Evolutionary conservation across 2,888 invertebrate species (phyloP).

Genomic region (Himalopsyche anomala): DNA sequence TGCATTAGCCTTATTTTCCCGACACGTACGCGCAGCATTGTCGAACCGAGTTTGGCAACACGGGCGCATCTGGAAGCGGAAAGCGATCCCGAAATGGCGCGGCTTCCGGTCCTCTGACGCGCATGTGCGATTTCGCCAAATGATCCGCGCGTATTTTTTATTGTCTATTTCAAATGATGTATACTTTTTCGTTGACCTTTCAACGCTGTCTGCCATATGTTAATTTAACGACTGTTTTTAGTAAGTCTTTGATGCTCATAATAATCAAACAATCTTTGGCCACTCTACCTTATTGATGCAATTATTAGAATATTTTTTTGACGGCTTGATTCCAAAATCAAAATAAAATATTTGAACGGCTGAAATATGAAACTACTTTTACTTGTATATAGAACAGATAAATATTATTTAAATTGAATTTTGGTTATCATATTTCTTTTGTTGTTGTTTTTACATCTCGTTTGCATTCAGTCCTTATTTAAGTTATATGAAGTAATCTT

Average conservation of each 20-base stretch:
- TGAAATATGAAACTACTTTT: not conserved
- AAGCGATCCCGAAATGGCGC: constrained; percentile 17
- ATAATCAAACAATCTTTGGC: not conserved
- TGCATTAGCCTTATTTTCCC: constrained; percentile 27
- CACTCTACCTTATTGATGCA: not conserved
- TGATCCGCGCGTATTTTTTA: not conserved
- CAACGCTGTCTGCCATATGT: constrained; percentile 3
- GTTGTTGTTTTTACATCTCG: not conserved
- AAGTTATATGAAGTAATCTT: not conserved
- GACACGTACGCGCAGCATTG: constrained; percentile 9
- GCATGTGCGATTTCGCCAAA: constrained; percentile 11
- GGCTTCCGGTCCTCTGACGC: constrained; percentile 21
- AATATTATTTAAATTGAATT: too few relatives aligned
- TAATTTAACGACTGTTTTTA: not conserved
- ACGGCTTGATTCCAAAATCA: too few relatives aligned
- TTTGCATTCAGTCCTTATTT: not conserved
- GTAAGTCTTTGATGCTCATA: not conserved
- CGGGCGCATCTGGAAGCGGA: constrained; percentile 15
- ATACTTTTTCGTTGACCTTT: not conserved
- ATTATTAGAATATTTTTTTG: not conserved
- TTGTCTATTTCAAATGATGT: not conserved
- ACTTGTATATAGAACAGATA: not conserved
- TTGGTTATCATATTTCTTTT: not conserved
- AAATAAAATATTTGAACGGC: not conserved
- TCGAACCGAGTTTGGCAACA: constrained; percentile 30